A percentile compares a stretch with the other conserved stretches of the same genome.
These are phyloP conservation scores for Campoplex capitator DNA, from an alignment of 2,888 invertebrate species.

Conservation along the genomic window DNA sequence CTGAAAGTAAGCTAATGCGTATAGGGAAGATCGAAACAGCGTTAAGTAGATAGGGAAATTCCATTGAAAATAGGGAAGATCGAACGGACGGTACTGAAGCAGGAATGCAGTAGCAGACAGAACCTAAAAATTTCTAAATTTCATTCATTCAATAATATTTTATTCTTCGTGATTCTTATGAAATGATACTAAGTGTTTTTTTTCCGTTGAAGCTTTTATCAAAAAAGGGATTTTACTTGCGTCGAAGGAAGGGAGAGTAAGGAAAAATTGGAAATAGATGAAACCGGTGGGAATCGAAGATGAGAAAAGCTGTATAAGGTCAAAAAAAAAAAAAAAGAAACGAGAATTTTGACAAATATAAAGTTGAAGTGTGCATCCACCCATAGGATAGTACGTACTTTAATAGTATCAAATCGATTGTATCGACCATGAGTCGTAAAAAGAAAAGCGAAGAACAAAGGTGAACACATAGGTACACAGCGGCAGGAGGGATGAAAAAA, in stretches of 20 bases:
- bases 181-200: not conserved
- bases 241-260: not conserved
- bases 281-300: not conserved
- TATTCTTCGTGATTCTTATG: not conserved
- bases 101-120: conserved; percentile 10
- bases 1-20: not conserved
- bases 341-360: not conserved
- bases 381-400: not conserved
- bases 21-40: not conserved
- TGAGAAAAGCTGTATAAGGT: not conserved
- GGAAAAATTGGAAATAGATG: not conserved
- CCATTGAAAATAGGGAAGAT: not conserved
- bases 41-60: not conserved
- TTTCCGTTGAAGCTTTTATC: not conserved
- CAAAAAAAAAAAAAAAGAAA: not conserved
- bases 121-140: conserved; percentile 3
- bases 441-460: not conserved
- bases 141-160: not conserved
- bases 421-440: conserved; percentile 56
- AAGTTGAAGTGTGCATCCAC: not conserved
- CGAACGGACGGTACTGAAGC: too few species aligned
- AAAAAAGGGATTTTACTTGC: not conserved
- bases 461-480: not conserved
- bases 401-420: conserved; percentile 63
- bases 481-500: not conserved